Conservation (phyloP, 2,888 invertebrate genomes). For the Mythimna vitellina region DNA sequence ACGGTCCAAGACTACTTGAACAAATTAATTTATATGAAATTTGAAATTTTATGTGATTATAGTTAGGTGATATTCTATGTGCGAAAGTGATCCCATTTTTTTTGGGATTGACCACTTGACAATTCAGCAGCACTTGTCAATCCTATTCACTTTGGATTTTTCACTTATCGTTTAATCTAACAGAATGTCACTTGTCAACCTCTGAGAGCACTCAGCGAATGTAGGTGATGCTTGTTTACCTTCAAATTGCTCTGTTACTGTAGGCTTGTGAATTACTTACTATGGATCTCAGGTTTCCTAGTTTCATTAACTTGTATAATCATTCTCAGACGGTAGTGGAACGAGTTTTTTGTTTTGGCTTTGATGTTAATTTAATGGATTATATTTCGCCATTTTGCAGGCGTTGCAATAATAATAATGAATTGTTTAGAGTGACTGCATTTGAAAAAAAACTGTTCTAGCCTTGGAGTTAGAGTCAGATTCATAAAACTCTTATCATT, state of each 20-base stretch:
- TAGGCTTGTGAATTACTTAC: slow-evolving; percentile 7
- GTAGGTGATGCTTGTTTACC: slow-evolving; percentile 28
- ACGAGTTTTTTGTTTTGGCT: slow-evolving; percentile 12
- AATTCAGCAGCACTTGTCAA: neutral
- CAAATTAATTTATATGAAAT: too few species aligned
- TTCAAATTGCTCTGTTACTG: slow-evolving; percentile 17
- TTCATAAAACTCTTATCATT: neutral
- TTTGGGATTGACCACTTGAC: neutral
- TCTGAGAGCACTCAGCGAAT: neutral
- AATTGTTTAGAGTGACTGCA: neutral
- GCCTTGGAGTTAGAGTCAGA: neutral
- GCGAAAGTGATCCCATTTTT: neutral
- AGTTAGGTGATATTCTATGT: too few species aligned
- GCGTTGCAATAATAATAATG: neutral
- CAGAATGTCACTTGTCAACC: neutral
- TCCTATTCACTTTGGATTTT: neutral
- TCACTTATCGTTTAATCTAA: neutral
- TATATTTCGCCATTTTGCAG: neutral
- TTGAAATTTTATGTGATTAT: neutral
- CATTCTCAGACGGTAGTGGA: neutral
- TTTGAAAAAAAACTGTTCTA: neutral
- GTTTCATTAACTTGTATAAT: slow-evolving; percentile 2
- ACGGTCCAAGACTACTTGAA: too few species aligned
- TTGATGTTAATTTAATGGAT: slow-evolving; percentile 6
- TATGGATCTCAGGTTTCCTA: slow-evolving; percentile 34